Evolutionary conservation across 2,797 vertebrate genomes (phyloP).

Genomic region (Pogoniulus pusillus): DNA sequence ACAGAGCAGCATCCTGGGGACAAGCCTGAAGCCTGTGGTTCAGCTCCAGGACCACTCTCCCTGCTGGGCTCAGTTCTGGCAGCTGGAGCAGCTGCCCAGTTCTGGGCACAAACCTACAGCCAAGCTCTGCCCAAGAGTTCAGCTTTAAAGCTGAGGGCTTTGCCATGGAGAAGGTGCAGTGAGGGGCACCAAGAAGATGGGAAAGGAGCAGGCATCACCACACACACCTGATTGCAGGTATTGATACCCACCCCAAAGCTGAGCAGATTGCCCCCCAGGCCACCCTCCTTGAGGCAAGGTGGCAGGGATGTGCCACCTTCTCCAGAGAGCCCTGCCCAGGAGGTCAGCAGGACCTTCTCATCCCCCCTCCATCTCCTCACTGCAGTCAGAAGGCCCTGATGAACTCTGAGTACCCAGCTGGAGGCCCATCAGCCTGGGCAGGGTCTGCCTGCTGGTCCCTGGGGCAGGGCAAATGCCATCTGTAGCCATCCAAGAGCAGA

Average conservation of each 20-base stretch:
- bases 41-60: neutral
- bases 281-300: neutral
- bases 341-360: neutral
- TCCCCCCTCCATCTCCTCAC: neutral
- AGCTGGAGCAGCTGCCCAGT: neutral
- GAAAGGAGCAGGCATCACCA: neutral
- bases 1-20: neutral
- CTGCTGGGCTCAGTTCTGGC: neutral
- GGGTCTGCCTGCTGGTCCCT: neutral
- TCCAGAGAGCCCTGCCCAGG: neutral
- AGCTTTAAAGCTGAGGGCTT: neutral
- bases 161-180: neutral
- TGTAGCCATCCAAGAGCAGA: neutral
- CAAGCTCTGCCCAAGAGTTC: neutral
- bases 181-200: accelerated
- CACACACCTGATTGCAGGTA: neutral
- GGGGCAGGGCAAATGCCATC: neutral
- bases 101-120: neutral
- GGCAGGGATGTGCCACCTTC: neutral
- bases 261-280: neutral
- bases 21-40: neutral
- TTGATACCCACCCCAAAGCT: neutral
- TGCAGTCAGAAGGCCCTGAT: neutral
- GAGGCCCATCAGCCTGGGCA: neutral
- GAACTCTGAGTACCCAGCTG: neutral